phyloP scores from a whole-genome alignment of 2,797 vertebrate genomes.

The Darevskia mixta region DNA sequence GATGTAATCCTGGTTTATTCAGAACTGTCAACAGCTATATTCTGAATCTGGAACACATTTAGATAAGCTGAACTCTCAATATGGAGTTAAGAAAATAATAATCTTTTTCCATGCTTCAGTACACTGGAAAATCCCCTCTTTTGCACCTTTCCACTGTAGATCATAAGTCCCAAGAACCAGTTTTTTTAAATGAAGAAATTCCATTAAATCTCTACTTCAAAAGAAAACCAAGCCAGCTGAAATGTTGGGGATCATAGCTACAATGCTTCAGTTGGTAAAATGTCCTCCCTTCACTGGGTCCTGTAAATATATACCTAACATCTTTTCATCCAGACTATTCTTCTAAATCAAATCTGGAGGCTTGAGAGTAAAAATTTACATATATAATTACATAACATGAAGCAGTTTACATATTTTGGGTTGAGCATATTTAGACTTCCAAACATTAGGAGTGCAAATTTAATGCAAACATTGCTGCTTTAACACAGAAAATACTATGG shows the following conservation, averaged over 20 bases:
- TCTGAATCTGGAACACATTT: slow-evolving; percentile 53
- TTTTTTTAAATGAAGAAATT: slow-evolving; percentile 61
- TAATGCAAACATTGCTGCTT: slow-evolving; percentile 78
- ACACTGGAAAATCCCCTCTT: slow-evolving; percentile 64
- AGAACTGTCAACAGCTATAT: slow-evolving; percentile 57
- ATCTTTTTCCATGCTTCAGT: slow-evolving; percentile 49
- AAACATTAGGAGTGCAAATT: slow-evolving; percentile 79
- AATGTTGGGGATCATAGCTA: slow-evolving; percentile 71
- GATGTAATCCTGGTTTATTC: slow-evolving; percentile 51
- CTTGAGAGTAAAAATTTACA: slow-evolving; percentile 75
- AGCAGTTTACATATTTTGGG: slow-evolving; percentile 78
- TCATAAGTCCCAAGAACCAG: slow-evolving; percentile 59
- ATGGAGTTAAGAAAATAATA: slow-evolving; percentile 51
- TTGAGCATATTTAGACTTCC: slow-evolving; percentile 78
- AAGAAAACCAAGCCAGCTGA: slow-evolving; percentile 69
- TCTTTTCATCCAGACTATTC: slow-evolving; percentile 68
- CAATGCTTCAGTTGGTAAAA: slow-evolving; percentile 72
- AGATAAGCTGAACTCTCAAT: slow-evolving; percentile 54
- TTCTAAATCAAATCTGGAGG: slow-evolving; percentile 74
- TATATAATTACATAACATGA: slow-evolving; percentile 80
- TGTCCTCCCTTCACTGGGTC: slow-evolving; percentile 49
- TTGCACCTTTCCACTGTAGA: slow-evolving; percentile 54
- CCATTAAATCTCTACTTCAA: slow-evolving; percentile 63
- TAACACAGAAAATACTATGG: slow-evolving; percentile 82
- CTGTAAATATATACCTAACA: slow-evolving; percentile 38